A percentile compares a stretch with the other conserved stretches of the same genome.
phyloP scores from a whole-genome alignment of 2,888 invertebrate genomes.

The Itoplectis maculator region DNA sequence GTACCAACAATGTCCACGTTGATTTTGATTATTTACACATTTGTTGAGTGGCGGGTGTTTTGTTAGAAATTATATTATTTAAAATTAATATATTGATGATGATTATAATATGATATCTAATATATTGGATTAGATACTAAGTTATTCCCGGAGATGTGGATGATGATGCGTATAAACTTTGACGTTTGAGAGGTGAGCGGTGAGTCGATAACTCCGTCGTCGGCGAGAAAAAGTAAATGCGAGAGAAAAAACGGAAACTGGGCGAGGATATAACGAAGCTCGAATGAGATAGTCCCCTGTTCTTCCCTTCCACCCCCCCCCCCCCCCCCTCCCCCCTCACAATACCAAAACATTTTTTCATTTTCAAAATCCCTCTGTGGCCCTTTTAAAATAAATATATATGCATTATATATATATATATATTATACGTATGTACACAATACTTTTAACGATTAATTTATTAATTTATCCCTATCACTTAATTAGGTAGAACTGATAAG shows the following conservation, averaged over 20 bases:
- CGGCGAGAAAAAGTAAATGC: slow-evolving; percentile 43
- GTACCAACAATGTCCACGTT: slow-evolving; percentile 70
- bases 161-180: slow-evolving; percentile 54
- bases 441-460: slow-evolving; percentile 72
- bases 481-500: slow-evolving; percentile 68
- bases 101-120: slow-evolving; percentile 82
- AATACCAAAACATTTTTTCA: slow-evolving; percentile 76
- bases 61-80: slow-evolving; percentile 84
- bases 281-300: slow-evolving; percentile 57
- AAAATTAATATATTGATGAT: slow-evolving; percentile 83
- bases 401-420: slow-evolving; percentile 47
- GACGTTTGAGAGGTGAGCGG: slow-evolving; percentile 55
- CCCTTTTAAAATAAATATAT: slow-evolving; percentile 49
- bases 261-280: slow-evolving; percentile 35
- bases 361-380: slow-evolving; percentile 73
- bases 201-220: slow-evolving; percentile 46
- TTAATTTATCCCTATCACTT: slow-evolving; percentile 74
- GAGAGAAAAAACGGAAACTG: slow-evolving; percentile 40
- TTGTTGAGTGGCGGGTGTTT: slow-evolving; percentile 76
- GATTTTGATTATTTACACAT: slow-evolving; percentile 77
- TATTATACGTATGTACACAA: slow-evolving; percentile 73
- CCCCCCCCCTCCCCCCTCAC: slow-evolving; percentile 56
- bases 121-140: slow-evolving; percentile 82
- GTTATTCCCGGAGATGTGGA: slow-evolving; percentile 77
- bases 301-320: too few species aligned